Evolutionary conservation across 2,888 invertebrate genomes (phyloP), one percentile per base, ranked within the genome.

Genomic region (Bimastos eiseni): DNA sequence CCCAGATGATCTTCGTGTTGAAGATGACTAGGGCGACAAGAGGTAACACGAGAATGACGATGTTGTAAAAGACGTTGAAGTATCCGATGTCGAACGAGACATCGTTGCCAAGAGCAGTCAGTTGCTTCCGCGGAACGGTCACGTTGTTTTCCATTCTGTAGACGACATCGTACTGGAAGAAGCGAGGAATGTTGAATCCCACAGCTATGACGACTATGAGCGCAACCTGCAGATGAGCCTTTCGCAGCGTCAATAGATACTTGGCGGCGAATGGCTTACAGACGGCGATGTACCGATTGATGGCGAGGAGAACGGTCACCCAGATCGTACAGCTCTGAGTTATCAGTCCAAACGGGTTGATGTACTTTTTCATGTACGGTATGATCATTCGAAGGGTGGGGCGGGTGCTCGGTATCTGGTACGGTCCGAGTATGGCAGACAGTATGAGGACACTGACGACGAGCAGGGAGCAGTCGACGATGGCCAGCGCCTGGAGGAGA

Each of bases 211-310:
- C 30, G 34, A 90, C 90, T 36, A 92, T 90, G 15, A 91, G n/a
- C 33, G 89, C 90, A 83, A 92, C 92, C 90, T 92, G 92, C 19
- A 92, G 24, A 33, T 86, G 88, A 30, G 92, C 90, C 34, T 90
- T 90, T 30, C 44, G 90, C 44, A 91, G 41, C 30, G 91, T 92
- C 33, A 90, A 83, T 38, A 90, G 86, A n/a, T 38, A 34, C 83
- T 90, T 89, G 37, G 89, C 84, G n/a, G 89, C 89, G 91, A 92
- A 92, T 1, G 92, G 92, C 88, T 89, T 89, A 49, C 92, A 92
- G 89, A 92, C 92, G 49, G 92, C 92, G 44, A 92, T 90, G 90
- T 90, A 92, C 34, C 92, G 92, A 90, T 92, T 92, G 55, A 91
- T 70, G 17, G 92, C 92, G 19, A 92, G 91, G 19, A 92, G 92